Base-by-base conservation (phyloP, 2,797 vertebrate genomes). In the Muscicapa striata region DNA sequence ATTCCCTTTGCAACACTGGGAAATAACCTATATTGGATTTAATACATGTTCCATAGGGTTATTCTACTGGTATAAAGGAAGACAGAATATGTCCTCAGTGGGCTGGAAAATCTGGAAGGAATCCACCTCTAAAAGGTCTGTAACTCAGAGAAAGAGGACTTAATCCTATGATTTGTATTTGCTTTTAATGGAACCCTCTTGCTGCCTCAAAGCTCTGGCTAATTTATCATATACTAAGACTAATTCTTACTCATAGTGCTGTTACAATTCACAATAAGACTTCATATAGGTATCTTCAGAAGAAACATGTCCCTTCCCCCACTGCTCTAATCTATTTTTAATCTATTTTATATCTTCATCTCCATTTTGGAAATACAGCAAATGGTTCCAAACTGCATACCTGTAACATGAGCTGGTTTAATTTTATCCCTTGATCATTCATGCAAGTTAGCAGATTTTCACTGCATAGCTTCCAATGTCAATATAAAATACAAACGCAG, bases 351-450 rank as follows among this genome's bases (percentile, higher is more conserved):
- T 66, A 51, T 58, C n/a, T 75, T 91, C 45, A 51, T 13, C 48
- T 72, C 55, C 2, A 4, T n/a, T 77, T 78, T 6, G 9, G 46
- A 81, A 91, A 79, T 93, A 59, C 10, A n/a, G 21, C 43, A 85
- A 51, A 74, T 41, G 32, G 24, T 62, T 93, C 68, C 66, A 93
- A 78, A 77, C 40, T 1, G 2, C 54, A 62, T 51, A 87, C 78
- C 81, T 90, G 61, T 72, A 94, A 91, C 45, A 52, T 10, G 10
- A 87, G 61, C 23, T 67, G 34, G 21, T 78, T 92, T 94, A 77
- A 95, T 91, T 95, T 85, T 84, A 92, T 74, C 72, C 26, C 64
- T 61, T 89, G 52, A 70, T 89, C 43, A 58, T 64, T 81, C 54
- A 83, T 11, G 34, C 55, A 92, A 85, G 58, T 62, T 51, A 77